A percentile compares a stretch with the other conserved stretches of the same genome.
Evolutionary conservation across 2,888 invertebrate genomes (phyloP).

Genomic region (Julus scanicus): DNA sequence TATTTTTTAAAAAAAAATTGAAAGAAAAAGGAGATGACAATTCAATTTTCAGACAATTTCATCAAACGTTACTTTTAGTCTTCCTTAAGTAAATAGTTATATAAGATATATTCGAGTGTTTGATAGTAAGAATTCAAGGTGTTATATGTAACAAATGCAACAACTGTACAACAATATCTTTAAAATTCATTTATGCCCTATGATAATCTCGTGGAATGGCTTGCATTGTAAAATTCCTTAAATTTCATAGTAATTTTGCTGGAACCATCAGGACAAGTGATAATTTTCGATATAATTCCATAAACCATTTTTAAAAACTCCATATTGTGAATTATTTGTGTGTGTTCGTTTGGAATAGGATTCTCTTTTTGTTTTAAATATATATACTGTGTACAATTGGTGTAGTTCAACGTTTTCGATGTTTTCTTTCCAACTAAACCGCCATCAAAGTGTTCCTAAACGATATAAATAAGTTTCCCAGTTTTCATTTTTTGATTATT

Average conservation of each 20-base stretch:
- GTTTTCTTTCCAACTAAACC: background rate
- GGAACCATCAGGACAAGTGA: no score
- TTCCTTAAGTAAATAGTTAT: background rate
- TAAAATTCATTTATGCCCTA: background rate
- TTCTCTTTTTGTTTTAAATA: background rate
- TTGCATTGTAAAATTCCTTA: no score
- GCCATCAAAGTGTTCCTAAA: slow-evolving; percentile 19
- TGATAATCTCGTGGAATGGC: background rate
- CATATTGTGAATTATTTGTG: background rate
- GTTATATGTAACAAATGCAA: no score
- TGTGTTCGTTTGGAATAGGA: background rate
- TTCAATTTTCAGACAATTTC: background rate
- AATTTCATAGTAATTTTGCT: no score
- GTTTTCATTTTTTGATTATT: background rate
- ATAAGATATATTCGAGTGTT: background rate
- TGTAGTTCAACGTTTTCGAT: background rate
- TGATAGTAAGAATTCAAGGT: no score
- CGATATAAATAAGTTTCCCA: background rate
- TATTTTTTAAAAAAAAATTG: background rate
- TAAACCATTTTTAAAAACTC: background rate
- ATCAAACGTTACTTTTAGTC: background rate
- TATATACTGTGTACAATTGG: background rate
- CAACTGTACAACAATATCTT: background rate
- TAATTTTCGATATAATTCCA: no score
- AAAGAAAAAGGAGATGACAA: background rate